Evolutionary conservation across 1,140 invertebrate genomes (phyloP), one percentile per base, ranked within the genome.

Genomic region (Scaptodrosophila lebanonensis): DNA sequence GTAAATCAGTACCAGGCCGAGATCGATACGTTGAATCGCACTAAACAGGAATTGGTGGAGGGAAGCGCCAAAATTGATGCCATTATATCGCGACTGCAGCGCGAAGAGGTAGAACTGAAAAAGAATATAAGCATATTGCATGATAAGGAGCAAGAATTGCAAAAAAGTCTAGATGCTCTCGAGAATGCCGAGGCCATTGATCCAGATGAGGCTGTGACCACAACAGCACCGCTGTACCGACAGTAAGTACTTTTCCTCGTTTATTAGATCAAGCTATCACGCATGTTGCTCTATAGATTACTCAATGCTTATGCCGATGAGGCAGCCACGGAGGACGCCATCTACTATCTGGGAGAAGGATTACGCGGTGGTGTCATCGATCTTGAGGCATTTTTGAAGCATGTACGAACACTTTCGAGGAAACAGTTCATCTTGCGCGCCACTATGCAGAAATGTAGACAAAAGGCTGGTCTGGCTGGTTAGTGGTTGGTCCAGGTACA

Each of bases 291-390:
- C 40, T 73, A 1, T 68, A 96, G 94, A 85, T 92, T 99, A 83
- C 87, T 99, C 20, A 96, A 96, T 89, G 93, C 96, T 22, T 99
- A 96, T 91, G 96, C 97, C 40, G 97, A 99, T 88, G 98, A 99
- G 89, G 96, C 97, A 69, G 97, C 98, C 7, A 93, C 95, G 39
- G 98, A 99, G 89, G 98, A 99, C 91, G 95, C 97, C 43, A 98
- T 99, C 76, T 99, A 99, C 87, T 98, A 97, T 87, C 92, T 99
- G 83, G 97, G 96, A n/a, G 97, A 99, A 89, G 98, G 96, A 15
- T 88, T 99, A 43, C 90, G 97, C 60, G 93, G 94, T 71, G 94
- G 95, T 48, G 95, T 97, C 2, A 96, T 99, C 84, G 97, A 98
- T 88, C 88, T 99, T 67, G 97, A 99, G 82, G 93, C 95, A 33